These are phyloP conservation scores for Zoanthus sociatus DNA, from an alignment of 92 coral and sea anemone species.

Conservation along the genomic window DNA sequence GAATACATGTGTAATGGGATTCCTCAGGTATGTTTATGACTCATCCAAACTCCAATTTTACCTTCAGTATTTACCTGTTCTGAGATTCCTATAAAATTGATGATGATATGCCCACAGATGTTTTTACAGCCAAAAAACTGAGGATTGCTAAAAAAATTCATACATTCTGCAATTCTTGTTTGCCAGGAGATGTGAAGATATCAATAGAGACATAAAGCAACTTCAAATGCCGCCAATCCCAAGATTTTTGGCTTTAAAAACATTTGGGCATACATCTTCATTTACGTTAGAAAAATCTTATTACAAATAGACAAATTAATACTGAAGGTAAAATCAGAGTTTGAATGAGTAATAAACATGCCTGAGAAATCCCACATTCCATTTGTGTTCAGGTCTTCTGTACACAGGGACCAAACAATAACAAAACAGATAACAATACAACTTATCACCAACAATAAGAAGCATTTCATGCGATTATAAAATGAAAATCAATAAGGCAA, in stretches of 20 bases:
- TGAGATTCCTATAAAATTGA: conserved; percentile 16
- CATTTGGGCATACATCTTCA: not conserved
- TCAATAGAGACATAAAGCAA: not conserved
- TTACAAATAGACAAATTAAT: conserved; percentile 9
- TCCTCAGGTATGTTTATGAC: too few relatives aligned
- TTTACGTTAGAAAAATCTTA: not conserved
- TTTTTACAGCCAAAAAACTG: not conserved
- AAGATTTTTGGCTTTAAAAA: conserved; percentile 8
- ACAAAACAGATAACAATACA: not conserved
- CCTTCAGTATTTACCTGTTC: not conserved
- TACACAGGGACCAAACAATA: conserved; percentile 24
- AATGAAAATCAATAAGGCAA: conserved; percentile 10
- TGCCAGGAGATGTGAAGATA: conserved; percentile 6
- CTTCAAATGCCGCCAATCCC: not conserved
- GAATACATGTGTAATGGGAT: too few relatives aligned
- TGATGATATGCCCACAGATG: conserved; percentile 17
- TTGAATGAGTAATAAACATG: conserved; percentile 15
- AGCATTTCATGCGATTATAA: not conserved
- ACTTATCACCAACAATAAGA: not conserved
- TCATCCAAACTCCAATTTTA: not conserved
- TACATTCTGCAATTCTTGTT: conserved; percentile 5
- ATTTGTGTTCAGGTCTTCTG: conserved; percentile 16
- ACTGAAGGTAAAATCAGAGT: conserved; percentile 19
- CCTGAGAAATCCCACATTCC: conserved; percentile 21
- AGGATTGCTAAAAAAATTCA: not conserved